Percentiles rank a stretch among this genome's conserved stretches.
phyloP scores from a whole-genome alignment of 2,113 vertebrate genomes.

The Scomber colias region DNA sequence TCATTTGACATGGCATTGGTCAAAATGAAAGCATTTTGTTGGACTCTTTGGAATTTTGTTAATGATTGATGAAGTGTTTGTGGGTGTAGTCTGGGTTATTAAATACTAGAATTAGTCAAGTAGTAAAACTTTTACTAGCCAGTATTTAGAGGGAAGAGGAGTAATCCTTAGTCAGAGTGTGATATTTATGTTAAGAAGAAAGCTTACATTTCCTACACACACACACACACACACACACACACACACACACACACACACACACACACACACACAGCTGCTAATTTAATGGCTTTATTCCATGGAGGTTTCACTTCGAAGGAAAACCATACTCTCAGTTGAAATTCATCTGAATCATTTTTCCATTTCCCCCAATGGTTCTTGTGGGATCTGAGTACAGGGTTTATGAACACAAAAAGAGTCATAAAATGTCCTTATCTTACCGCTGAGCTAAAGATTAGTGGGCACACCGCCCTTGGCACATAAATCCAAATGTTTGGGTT shows the following conservation, averaged over 20 bases:
- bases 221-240: too few species aligned
- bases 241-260: too few species aligned
- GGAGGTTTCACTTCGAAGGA: background rate
- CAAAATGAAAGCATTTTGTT: conserved; percentile 5
- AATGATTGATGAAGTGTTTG: background rate
- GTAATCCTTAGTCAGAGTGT: background rate
- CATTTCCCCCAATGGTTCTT: too few species aligned
- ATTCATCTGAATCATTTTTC: too few species aligned
- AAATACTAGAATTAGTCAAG: background rate
- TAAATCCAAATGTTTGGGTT: too few species aligned
- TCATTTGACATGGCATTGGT: background rate
- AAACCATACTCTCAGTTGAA: background rate
- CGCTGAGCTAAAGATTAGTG: too few species aligned
- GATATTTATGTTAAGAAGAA: background rate
- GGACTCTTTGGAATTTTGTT: conserved; percentile 5
- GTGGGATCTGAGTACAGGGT: too few species aligned
- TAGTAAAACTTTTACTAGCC: background rate
- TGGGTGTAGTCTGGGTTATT: background rate
- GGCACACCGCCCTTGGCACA: too few species aligned
- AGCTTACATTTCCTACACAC: too few species aligned
- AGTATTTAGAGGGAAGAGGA: background rate
- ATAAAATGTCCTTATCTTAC: too few species aligned
- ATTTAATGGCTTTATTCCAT: background rate
- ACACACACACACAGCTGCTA: background rate
- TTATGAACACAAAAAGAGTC: too few species aligned